A percentile compares a stretch with the other conserved stretches of the same genome.
phyloP scores from a whole-genome alignment of 1,140 invertebrate genomes.

The Scaptomyza graminum region DNA sequence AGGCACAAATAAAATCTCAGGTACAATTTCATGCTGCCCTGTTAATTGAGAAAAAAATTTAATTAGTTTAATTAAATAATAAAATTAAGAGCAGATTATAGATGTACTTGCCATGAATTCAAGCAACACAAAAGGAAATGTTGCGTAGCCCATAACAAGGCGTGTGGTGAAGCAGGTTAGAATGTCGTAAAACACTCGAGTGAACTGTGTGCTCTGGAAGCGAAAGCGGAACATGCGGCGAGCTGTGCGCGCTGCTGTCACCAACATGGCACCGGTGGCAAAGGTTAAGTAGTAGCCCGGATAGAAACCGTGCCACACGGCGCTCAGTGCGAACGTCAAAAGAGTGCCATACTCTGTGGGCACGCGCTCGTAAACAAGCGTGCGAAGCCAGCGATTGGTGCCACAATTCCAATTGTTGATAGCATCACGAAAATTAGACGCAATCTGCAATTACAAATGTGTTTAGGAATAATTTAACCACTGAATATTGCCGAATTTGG shows the following conservation, averaged over 20 bases:
- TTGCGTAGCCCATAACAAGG: conserved; percentile 92
- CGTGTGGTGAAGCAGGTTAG: conserved; percentile 91
- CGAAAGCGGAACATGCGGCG: conserved; percentile 90
- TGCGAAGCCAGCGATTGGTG: conserved; percentile 95
- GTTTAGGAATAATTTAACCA: neutral
- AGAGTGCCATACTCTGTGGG: conserved; percentile 86
- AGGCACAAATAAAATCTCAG: conserved; percentile 87
- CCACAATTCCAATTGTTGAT: conserved; percentile 96
- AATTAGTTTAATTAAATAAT: conserved; percentile 1
- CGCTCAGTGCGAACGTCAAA: conserved; percentile 94
- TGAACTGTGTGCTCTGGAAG: conserved; percentile 84
- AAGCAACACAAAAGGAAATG: conserved; percentile 95
- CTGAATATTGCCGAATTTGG: neutral
- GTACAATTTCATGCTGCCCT: conserved; percentile 87
- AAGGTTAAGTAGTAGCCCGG: conserved; percentile 99
- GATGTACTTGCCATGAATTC: conserved; percentile 87
- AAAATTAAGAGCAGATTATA: neutral
- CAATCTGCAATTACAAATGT: conserved; percentile 86
- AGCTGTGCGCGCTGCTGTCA: conserved; percentile 90
- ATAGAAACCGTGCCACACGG: conserved; percentile 98
- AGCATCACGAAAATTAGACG: conserved; percentile 91
- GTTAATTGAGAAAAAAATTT: conserved; percentile 22
- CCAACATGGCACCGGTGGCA: conserved; percentile 93
- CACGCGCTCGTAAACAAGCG: conserved; percentile 93
- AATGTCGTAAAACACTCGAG: conserved; percentile 89